Base-by-base conservation (phyloP, 2,888 invertebrate genomes). In the Lumbricus terrestris region DNA sequence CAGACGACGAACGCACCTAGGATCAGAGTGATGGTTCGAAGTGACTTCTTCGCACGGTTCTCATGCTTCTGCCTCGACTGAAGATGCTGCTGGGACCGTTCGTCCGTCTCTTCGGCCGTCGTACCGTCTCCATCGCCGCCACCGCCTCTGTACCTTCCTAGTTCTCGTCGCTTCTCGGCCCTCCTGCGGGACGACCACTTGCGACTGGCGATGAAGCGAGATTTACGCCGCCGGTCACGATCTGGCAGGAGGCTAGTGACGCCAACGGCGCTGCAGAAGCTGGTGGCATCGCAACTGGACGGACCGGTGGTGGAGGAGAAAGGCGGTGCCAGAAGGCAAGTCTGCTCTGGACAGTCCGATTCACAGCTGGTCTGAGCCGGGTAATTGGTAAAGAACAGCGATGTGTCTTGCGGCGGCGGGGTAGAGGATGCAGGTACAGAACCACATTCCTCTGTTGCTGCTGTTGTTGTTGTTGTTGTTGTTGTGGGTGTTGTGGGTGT, bases 11-110 rank as follows among this genome's bases (percentile, higher is more conserved):
- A 99, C 88, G 99, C 99, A 88, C 99, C 99, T 93, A 99, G 96
- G 94, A 99, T 99, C 95, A 99, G 98, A 18, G 99, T 99, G 94
- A 99, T 99, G 91, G 99, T 99, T 93, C 99, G 96, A 94, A 99
- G 97, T 34, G 99, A 99, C 95, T 99, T 99, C 90, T 99, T 96
- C 4, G 99, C 99, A 93, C 99, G 96, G 95, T 99, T 99, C 95
- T 99, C 99, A 15, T 98, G 98, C 54, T 90, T 90, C 23, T 89
- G 90, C 83, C 89, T 40, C 69, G 69, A 69, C 34, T 85, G 34
- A 29, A 82, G 82, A 0, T 85, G 85, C 85, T 85, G 85, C 8
- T 37, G 85, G 85, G 18, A 3, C 85, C 85, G 34, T 37, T 85
- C 85, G 85, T 85, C 85, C 35, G 34, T 35, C n/a, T 85, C 85